A percentile compares a stretch with the other conserved stretches of the same genome.
Conservation (phyloP, 2,113 vertebrate species). For the Piprites chloris region DNA sequence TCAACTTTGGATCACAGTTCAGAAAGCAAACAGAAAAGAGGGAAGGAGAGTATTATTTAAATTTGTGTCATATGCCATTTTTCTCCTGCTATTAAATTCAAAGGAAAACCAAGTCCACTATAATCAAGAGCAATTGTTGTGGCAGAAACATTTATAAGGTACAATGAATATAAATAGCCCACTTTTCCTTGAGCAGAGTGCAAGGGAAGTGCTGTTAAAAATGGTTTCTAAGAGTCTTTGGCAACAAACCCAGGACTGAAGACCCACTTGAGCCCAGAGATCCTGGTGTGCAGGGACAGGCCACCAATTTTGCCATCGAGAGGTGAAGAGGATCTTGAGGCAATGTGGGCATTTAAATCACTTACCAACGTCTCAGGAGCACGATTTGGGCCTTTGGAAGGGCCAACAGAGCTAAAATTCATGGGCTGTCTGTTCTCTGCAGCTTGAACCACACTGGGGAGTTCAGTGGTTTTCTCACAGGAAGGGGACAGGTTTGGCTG, state of each 20-base stretch:
- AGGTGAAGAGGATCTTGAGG: background rate
- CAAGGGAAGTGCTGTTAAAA: background rate
- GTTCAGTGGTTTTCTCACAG: background rate
- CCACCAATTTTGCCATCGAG: background rate
- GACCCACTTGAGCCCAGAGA: background rate
- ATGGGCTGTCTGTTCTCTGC: background rate
- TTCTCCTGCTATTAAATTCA: conserved; percentile 49
- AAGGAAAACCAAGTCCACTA: conserved; percentile 34
- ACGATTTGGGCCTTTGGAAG: background rate
- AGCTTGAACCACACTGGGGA: background rate
- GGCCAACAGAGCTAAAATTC: background rate
- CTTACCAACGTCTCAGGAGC: background rate
- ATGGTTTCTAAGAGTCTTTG: background rate
- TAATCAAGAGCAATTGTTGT: conserved; percentile 48
- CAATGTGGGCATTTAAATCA: background rate
- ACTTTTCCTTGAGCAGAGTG: background rate
- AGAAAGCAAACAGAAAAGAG: background rate
- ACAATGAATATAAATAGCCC: conserved; percentile 48
- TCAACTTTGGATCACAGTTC: background rate
- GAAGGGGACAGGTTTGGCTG: background rate
- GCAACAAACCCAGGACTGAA: background rate
- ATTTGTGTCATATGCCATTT: conserved; percentile 57
- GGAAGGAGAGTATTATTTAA: conserved; percentile 22
- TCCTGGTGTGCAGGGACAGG: background rate
- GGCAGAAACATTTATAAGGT: conserved; percentile 16